Base-by-base conservation (phyloP, 2,797 vertebrate species). In the Oryzias dopingdopingensis region DNA sequence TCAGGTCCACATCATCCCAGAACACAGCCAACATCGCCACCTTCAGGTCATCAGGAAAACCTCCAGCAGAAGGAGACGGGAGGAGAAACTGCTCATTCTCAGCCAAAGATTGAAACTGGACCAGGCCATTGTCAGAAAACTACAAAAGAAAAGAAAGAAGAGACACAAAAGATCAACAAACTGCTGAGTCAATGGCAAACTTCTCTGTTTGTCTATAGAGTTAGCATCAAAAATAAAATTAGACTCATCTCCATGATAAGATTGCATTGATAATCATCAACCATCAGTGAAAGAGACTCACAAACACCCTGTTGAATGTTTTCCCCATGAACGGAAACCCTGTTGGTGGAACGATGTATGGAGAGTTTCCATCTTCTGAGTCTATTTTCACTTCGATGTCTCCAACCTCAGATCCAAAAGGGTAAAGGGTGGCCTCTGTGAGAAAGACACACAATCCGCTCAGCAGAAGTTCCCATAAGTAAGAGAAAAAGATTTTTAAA, bases 91-190 rank as follows among this genome's bases (percentile, higher is more conserved):
- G 90, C 70, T 93, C 85, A 37, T 93, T 94, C 65, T 88, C 86
- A 56, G 62, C n/a, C 2, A 68, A 49, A 2, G 85, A 83, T 32
- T 94, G 93, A 74, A 94, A 91, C 65, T 92, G 91, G 65, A 94
- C 70, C 4, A 93, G 83, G 45, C 93, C 93, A 2, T 94, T 94
- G 67, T 94, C 93, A 54, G 93, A 93, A 86, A 94, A 94, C 93
- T 94, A 56, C 52, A 46, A 22, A 60, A 66, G 51, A 16, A 16
- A 14, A 18, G 4, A 61, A 56, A 6, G 16, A 18, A 47, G 18
- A 78, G 12, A 59, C 6, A 4, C 49, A 42, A 23, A 48, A 10
- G 51, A 4, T 54, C 17, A 45, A 44, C 13, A 46, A 60, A 51
- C 15, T 16, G 14, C 10, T 12, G 32, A 37, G 32, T 37, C 12